Evolutionary conservation across 2,797 vertebrate species (phyloP).

Genomic region (Dendrocincla tyrannina): DNA sequence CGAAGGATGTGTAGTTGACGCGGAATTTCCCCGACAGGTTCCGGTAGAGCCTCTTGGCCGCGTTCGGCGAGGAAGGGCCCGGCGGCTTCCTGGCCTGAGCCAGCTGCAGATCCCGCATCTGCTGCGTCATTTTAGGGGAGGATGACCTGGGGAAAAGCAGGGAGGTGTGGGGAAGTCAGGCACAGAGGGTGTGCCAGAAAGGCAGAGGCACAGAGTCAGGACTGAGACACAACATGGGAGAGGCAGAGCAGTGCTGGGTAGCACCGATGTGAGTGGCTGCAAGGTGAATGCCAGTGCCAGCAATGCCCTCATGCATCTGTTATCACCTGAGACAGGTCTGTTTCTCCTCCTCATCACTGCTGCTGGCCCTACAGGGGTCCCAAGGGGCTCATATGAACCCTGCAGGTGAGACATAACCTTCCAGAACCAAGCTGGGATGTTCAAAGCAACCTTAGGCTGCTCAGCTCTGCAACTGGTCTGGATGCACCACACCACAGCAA

Average conservation of each 20-base stretch:
- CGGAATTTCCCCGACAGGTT: slow-evolving; percentile 95
- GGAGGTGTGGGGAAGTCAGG: neutral
- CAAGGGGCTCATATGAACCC: fast-evolving
- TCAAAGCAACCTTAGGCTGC: neutral
- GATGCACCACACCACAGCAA: neutral
- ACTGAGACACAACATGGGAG: fast-evolving
- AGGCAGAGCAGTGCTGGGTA: neutral
- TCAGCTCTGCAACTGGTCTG: neutral
- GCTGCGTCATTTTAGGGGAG: slow-evolving; percentile 88
- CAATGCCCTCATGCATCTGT: neutral
- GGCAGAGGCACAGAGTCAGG: fast-evolving
- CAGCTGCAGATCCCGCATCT: slow-evolving; percentile 84
- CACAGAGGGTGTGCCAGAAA: fast-evolving
- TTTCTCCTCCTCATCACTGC: neutral
- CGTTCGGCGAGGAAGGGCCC: slow-evolving; percentile 86
- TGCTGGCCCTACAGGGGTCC: neutral
- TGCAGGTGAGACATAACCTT: neutral
- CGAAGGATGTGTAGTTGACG: slow-evolving; percentile 82
- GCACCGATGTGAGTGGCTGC: fast-evolving
- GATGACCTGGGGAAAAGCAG: slow-evolving; percentile 78
- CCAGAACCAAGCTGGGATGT: neutral
- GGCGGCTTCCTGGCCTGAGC: slow-evolving; percentile 81
- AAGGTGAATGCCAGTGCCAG: neutral
- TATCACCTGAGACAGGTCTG: neutral
- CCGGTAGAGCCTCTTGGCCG: slow-evolving; percentile 90